Percentiles rank a stretch among this genome's conserved stretches.
These are phyloP conservation scores for Trichechus manatus DNA, from an alignment of 2,113 vertebrate genomes.

Conservation along the genomic window DNA sequence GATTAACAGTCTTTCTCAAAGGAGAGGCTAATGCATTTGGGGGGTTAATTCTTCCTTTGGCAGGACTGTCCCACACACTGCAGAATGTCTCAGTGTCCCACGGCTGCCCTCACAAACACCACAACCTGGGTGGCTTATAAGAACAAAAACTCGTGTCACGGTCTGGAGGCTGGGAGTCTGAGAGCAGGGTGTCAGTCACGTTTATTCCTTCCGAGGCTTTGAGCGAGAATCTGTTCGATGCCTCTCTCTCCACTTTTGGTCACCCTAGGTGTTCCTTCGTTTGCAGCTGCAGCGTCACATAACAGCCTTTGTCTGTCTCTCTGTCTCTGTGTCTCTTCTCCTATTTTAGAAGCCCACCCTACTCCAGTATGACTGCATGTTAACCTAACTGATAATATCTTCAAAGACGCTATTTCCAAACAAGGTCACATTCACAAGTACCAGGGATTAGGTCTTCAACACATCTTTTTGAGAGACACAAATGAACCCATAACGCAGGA, in stretches of 20 bases:
- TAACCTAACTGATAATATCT: background rate
- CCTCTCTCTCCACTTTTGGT: background rate
- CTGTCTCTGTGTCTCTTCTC: background rate
- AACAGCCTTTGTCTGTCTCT: background rate
- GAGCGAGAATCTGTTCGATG: background rate
- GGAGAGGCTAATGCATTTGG: background rate
- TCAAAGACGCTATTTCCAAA: background rate
- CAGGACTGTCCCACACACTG: background rate
- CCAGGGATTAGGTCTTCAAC: background rate
- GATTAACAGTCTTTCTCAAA: background rate
- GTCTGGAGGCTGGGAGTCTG: background rate
- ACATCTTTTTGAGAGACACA: background rate
- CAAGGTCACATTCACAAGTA: background rate
- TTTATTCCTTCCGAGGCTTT: background rate
- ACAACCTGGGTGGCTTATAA: background rate
- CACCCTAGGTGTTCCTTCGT: background rate
- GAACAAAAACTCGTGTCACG: background rate
- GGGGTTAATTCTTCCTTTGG: background rate
- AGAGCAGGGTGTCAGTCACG: background rate
- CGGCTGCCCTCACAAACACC: background rate
- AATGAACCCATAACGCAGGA: background rate
- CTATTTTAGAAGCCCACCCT: background rate
- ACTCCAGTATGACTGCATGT: background rate
- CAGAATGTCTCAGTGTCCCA: background rate
- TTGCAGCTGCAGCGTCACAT: background rate